These are phyloP conservation scores for Neocrepidodera transversa DNA, from an alignment of 2,888 invertebrate species.

Conservation along the genomic window DNA sequence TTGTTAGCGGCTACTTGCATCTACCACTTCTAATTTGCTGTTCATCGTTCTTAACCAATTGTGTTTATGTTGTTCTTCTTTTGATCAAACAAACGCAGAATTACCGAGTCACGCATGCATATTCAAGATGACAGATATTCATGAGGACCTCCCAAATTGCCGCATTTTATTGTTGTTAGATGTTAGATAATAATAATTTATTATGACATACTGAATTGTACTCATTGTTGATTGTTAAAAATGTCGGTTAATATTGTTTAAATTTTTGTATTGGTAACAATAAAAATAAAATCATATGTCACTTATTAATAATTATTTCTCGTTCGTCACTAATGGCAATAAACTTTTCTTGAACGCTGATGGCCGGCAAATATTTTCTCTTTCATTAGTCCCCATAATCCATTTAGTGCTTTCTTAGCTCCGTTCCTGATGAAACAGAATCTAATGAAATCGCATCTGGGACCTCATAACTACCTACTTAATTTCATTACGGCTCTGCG, in stretches of 20 bases:
- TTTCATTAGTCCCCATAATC: constrained; percentile 19
- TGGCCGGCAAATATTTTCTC: constrained; percentile 2
- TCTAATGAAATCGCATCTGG: constrained; percentile 34
- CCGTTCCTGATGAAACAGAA: constrained; percentile 19
- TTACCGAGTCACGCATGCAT: constrained; percentile 1
- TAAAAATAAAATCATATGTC: too few species aligned
- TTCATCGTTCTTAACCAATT: not conserved
- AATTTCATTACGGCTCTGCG: constrained; percentile 34
- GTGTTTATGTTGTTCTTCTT: not conserved
- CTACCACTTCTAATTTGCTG: constrained; percentile 9
- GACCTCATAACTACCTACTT: constrained; percentile 33
- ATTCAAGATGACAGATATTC: constrained; percentile 7
- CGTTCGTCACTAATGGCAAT: too few species aligned
- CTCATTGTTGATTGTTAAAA: too few species aligned
- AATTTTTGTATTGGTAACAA: too few species aligned
- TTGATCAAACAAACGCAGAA: constrained; percentile 1
- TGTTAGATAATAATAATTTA: not conserved
- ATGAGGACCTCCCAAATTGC: constrained; percentile 10
- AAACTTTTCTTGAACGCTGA: constrained; percentile 1
- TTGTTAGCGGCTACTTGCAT: constrained; percentile 26
- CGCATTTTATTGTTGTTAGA: not conserved
- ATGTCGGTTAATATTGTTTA: too few species aligned
- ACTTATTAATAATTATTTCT: too few species aligned
- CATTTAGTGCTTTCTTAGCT: constrained; percentile 14
- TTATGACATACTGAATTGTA: too few species aligned